phyloP scores from a whole-genome alignment of 1,140 invertebrate genomes.

The Drosophila albomicans region DNA sequence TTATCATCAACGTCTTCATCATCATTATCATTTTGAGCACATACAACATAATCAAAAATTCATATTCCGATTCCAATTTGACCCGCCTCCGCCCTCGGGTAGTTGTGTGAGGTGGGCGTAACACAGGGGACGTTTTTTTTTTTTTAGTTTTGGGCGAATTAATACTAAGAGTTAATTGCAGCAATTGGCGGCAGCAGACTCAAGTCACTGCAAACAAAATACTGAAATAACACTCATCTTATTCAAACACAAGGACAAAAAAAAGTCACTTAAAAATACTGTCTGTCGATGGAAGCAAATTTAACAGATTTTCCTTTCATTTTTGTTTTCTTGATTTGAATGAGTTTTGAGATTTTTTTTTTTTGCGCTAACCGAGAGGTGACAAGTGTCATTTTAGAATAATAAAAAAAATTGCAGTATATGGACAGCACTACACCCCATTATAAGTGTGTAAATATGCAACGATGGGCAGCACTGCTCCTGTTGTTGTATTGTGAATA shows the following conservation, averaged over 20 bases:
- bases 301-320: not conserved
- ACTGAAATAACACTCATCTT: slow-evolving; percentile 25
- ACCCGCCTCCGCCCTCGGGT: not conserved
- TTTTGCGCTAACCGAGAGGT: not conserved
- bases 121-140: too few species aligned
- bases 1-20: slow-evolving; percentile 3
- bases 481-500: not conserved
- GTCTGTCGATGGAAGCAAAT: slow-evolving; percentile 9
- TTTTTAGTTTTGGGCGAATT: slow-evolving; percentile 4
- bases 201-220: slow-evolving; percentile 7
- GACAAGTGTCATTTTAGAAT: slow-evolving; percentile 33
- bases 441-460: not conserved
- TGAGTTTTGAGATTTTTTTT: not conserved
- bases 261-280: slow-evolving; percentile 20
- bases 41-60: slow-evolving; percentile 37
- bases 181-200: slow-evolving; percentile 9
- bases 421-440: not conserved
- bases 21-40: slow-evolving; percentile 39
- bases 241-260: not conserved
- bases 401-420: slow-evolving; percentile 6
- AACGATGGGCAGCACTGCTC: slow-evolving; percentile 30
- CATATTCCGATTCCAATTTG: slow-evolving; percentile 28
- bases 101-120: not conserved
- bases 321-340: not conserved
- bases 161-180: slow-evolving; percentile 40